Evolutionary conservation across 2,113 vertebrate species (phyloP).

Genomic region (Pelusios castaneus): DNA sequence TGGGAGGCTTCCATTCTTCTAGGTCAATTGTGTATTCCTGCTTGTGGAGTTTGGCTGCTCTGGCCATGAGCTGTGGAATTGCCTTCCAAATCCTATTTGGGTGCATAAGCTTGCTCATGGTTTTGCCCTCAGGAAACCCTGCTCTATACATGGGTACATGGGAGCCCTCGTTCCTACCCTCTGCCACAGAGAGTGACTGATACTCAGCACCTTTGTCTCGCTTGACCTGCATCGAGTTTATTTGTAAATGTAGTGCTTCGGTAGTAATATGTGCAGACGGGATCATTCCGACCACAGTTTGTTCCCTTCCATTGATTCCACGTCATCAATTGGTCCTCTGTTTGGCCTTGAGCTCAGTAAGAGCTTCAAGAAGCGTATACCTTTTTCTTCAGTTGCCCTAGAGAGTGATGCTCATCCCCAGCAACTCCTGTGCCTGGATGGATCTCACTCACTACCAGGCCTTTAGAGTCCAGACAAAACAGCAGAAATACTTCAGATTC

Average conservation of each 20-base stretch:
- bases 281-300: neutral
- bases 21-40: neutral
- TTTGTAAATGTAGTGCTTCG: neutral
- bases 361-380: neutral
- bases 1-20: too few relatives aligned
- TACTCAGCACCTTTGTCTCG: too few relatives aligned
- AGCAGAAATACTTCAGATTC: neutral
- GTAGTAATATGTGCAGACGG: neutral
- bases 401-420: neutral
- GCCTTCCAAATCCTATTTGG: neutral
- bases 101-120: neutral
- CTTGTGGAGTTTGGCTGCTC: neutral
- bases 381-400: neutral
- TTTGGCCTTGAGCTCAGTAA: neutral
- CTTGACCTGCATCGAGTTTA: neutral
- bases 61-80: neutral
- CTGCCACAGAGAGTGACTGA: too few relatives aligned
- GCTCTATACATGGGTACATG: too few relatives aligned
- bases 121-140: too few relatives aligned
- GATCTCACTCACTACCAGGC: neutral
- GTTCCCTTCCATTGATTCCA: neutral
- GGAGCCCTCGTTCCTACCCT: too few relatives aligned
- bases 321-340: neutral
- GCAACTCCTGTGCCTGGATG: neutral
- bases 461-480: neutral